phyloP scores from a whole-genome alignment of 1,140 invertebrate species.

The Araneus ventricosus region DNA sequence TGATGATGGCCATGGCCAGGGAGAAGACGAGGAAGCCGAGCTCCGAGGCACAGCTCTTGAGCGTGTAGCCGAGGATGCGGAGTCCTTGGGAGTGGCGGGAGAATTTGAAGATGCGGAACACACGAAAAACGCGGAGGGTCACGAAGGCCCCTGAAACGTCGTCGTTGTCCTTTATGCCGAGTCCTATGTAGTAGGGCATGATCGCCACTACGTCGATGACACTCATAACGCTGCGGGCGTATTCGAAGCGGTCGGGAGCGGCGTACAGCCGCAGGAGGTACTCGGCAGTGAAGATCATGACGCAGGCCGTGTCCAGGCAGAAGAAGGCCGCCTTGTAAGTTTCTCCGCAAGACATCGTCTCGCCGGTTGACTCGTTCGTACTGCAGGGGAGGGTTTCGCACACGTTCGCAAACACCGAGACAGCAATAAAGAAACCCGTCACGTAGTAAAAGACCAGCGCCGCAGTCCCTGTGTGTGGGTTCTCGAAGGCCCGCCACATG shows the following conservation, averaged over 20 bases:
- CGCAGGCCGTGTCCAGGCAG: slow-evolving; percentile 99
- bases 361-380: slow-evolving; percentile 85
- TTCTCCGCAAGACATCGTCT: slow-evolving; percentile 96
- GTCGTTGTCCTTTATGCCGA: slow-evolving; percentile 98
- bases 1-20: slow-evolving; percentile 99
- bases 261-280: slow-evolving; percentile 98
- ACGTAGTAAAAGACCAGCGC: slow-evolving; percentile 99
- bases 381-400: slow-evolving; percentile 97
- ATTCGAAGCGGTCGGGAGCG: slow-evolving; percentile 98
- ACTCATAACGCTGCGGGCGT: slow-evolving; percentile 98
- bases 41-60: slow-evolving; percentile 99
- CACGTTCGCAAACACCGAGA: slow-evolving; percentile 99
- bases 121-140: slow-evolving; percentile 98
- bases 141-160: slow-evolving; percentile 99
- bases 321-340: slow-evolving; percentile 99
- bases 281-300: slow-evolving; percentile 99
- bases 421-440: slow-evolving; percentile 99
- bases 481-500: slow-evolving; percentile 99
- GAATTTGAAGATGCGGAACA: slow-evolving; percentile 99
- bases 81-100: slow-evolving; percentile 99
- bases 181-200: slow-evolving; percentile 98
- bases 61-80: slow-evolving; percentile 98
- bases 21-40: slow-evolving; percentile 99
- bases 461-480: slow-evolving; percentile 98
- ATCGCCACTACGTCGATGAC: slow-evolving; percentile 99